Percentiles rank a stretch among this genome's conserved stretches.
Conservation (phyloP, 2,888 invertebrate species). For the Tolmerus cingulatus region DNA sequence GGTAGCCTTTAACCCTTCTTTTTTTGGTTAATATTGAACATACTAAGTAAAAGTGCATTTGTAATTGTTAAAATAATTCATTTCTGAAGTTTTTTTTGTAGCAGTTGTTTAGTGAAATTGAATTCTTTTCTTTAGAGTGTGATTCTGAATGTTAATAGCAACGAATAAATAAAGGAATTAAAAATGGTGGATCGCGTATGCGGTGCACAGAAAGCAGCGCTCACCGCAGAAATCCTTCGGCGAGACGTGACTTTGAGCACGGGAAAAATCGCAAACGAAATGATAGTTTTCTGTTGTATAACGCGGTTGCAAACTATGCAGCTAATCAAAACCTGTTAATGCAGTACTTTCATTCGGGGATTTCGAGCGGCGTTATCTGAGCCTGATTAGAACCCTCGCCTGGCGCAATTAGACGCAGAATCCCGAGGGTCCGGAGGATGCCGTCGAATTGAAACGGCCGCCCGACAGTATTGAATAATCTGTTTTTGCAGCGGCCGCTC, state of each 20-base stretch:
- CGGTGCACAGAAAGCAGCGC: not conserved
- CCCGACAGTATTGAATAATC: not conserved
- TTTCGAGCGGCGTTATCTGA: not conserved
- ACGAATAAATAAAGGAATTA: not conserved
- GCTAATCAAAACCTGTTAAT: not conserved
- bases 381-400: not conserved
- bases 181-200: not conserved
- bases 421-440: not conserved
- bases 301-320: not conserved
- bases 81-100: no score
- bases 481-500: not conserved
- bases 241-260: not conserved
- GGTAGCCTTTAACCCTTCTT: no score
- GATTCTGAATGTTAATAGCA: no score
- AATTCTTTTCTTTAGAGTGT: no score
- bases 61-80: no score
- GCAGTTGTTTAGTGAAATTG: no score
- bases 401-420: not conserved
- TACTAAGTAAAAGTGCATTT: no score
- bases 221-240: not conserved
- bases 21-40: no score
- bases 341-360: not conserved
- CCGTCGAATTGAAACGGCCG: not conserved
- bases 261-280: not conserved
- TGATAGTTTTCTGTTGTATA: not conserved